Evolutionary conservation across 1,140 invertebrate species (phyloP).

Genomic region (Lasioglossum albipes): DNA sequence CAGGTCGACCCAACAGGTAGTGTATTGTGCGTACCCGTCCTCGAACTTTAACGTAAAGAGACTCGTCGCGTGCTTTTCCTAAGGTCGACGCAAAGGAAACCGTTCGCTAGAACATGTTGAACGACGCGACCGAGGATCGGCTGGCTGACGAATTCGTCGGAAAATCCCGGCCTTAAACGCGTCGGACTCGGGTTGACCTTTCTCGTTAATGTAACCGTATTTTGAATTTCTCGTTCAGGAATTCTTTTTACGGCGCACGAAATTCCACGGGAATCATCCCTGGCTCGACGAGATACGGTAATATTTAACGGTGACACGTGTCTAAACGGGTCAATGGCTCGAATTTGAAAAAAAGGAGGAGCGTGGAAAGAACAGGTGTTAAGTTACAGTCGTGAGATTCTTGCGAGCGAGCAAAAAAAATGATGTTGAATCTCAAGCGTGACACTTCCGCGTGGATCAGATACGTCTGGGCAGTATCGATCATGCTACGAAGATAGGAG

Average conservation of each 20-base stretch:
- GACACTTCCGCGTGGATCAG: slow-evolving; percentile 44
- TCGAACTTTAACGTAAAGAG: slow-evolving; percentile 49
- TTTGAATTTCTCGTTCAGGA: neutral
- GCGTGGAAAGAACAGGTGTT: slow-evolving; percentile 22
- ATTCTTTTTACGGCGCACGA: neutral
- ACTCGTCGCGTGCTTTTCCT: slow-evolving; percentile 13
- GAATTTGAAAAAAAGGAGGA: slow-evolving; percentile 19
- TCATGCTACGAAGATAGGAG: slow-evolving; percentile 10
- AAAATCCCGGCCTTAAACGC: neutral
- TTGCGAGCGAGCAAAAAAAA: neutral
- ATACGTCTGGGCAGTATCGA: slow-evolving; percentile 22
- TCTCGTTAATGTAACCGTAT: neutral
- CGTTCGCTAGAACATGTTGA: neutral
- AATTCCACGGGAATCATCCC: neutral
- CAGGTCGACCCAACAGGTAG: slow-evolving; percentile 59
- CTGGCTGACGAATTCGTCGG: neutral
- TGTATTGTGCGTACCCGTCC: slow-evolving; percentile 57
- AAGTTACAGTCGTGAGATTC: slow-evolving; percentile 28
- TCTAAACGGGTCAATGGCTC: slow-evolving; percentile 45
- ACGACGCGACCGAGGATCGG: too few species aligned
- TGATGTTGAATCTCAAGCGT: slow-evolving; percentile 25
- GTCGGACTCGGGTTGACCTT: slow-evolving; percentile 26
- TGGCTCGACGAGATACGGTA: neutral
- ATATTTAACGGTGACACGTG: slow-evolving; percentile 40
- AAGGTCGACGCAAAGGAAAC: slow-evolving; percentile 14